Evolutionary conservation across 2,797 vertebrate species (phyloP).

Genomic region (Lepilemur septentrionalis): DNA sequence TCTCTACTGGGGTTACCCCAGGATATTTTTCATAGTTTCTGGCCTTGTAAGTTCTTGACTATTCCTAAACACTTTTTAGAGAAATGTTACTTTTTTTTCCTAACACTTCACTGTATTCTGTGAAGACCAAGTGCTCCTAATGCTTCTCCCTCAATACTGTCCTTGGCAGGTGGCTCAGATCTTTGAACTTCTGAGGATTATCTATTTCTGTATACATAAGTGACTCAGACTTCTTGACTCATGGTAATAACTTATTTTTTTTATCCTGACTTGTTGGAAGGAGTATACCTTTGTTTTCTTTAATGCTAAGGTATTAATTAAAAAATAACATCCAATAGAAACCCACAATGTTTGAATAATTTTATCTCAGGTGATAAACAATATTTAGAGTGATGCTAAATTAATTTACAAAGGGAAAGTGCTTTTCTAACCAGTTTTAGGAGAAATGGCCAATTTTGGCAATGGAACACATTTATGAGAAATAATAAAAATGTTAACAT

Average conservation of each 20-base stretch:
- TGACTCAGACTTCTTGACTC: constrained; percentile 33
- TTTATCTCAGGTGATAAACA: constrained; percentile 39
- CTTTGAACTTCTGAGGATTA: constrained; percentile 23
- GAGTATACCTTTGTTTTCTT: background rate
- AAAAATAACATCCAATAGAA: constrained; percentile 29
- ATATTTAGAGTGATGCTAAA: constrained; percentile 36
- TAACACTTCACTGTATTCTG: background rate
- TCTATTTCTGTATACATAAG: background rate
- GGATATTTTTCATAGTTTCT: constrained; percentile 15
- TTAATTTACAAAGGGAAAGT: constrained; percentile 45
- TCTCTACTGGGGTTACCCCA: background rate
- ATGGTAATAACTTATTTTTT: constrained; percentile 24
- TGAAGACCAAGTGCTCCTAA: background rate
- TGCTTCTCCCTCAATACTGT: background rate
- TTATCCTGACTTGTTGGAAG: constrained; percentile 34
- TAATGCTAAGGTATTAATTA: background rate
- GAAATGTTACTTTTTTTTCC: constrained; percentile 1
- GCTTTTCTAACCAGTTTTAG: constrained; percentile 37
- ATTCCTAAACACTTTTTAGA: background rate
- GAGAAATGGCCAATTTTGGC: constrained; percentile 52
- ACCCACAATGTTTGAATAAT: constrained; percentile 30
- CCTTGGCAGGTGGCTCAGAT: background rate
- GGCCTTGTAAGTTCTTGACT: background rate
- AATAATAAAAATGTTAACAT: constrained; percentile 59
- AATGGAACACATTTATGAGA: constrained; percentile 25